Conservation (phyloP, 2,888 invertebrate species). For the Hecatera dysodea region DNA sequence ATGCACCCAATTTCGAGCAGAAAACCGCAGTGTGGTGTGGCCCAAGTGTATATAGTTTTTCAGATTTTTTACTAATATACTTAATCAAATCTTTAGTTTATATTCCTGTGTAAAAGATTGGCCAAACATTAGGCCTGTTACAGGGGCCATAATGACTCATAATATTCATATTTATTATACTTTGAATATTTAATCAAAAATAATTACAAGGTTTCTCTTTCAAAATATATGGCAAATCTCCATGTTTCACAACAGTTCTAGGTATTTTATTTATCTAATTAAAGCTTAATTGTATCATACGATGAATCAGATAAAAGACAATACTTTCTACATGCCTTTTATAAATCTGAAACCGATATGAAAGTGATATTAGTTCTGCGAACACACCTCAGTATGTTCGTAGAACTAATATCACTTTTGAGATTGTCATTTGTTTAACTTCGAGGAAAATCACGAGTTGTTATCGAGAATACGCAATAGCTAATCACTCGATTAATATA, state of each 20-base stretch:
- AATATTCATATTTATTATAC: too few relatives aligned
- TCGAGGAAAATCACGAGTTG: background rate
- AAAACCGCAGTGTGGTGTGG: constrained; percentile 62
- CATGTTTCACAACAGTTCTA: background rate
- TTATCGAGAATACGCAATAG: background rate
- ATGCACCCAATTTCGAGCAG: constrained; percentile 67
- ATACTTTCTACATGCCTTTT: background rate
- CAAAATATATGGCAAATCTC: too few relatives aligned
- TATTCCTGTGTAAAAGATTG: too few relatives aligned
- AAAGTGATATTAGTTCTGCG: constrained; percentile 1
- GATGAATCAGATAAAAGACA: background rate
- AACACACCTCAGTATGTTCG: too few relatives aligned
- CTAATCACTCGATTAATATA: background rate
- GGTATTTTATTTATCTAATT: background rate
- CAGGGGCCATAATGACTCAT: too few relatives aligned
- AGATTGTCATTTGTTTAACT: constrained; percentile 9
- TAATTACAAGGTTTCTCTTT: too few relatives aligned
- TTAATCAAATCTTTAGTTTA: background rate
- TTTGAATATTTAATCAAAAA: too few relatives aligned
- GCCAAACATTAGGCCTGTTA: too few relatives aligned
- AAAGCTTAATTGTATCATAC: background rate
- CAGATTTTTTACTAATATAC: background rate
- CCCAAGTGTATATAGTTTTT: constrained; percentile 46
- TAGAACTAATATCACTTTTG: too few relatives aligned
- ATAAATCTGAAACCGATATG: background rate